These are phyloP conservation scores for Muricea muricata DNA, from an alignment of 92 coral and sea anemone species.

Conservation along the genomic window DNA sequence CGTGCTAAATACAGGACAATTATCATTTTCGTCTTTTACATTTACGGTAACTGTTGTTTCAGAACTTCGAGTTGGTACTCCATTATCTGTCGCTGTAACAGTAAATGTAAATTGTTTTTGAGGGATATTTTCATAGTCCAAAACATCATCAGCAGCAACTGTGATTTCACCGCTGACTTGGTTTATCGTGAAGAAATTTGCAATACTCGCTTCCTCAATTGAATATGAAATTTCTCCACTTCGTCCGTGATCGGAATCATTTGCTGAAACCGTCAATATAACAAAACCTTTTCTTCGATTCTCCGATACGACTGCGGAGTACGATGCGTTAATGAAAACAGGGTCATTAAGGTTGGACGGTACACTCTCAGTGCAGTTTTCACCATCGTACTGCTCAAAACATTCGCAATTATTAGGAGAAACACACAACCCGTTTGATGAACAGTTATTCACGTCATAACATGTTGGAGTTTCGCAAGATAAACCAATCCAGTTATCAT, in stretches of 20 bases:
- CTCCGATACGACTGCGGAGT: conserved; percentile 13
- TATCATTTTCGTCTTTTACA: conserved; percentile 69
- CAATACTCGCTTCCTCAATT: background rate
- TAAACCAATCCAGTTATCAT: conserved; percentile 69
- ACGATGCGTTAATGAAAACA: background rate
- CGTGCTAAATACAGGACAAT: conserved; percentile 74
- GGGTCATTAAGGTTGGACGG: conserved; percentile 1
- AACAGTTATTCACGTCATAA: conserved; percentile 67
- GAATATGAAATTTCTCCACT: conserved; percentile 13
- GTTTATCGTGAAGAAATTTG: background rate
- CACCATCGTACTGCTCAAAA: conserved; percentile 48
- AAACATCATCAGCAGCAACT: conserved; percentile 1
- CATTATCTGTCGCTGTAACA: conserved; percentile 73
- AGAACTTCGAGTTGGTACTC: conserved; percentile 62
- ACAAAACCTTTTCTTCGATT: conserved; percentile 2
- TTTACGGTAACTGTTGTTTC: conserved; percentile 36
- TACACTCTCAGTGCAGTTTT: conserved; percentile 14
- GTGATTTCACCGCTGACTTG: conserved; percentile 1
- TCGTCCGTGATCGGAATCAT: conserved; percentile 20
- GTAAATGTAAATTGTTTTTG: conserved; percentile 43
- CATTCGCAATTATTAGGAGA: conserved; percentile 73
- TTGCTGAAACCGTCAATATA: conserved; percentile 6
- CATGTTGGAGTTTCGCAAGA: conserved; percentile 78
- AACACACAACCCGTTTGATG: conserved; percentile 75
- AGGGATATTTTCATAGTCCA: conserved; percentile 61